These are phyloP conservation scores for Drosophila ochracea DNA, from an alignment of 2,888 invertebrate genomes.

Conservation along the genomic window DNA sequence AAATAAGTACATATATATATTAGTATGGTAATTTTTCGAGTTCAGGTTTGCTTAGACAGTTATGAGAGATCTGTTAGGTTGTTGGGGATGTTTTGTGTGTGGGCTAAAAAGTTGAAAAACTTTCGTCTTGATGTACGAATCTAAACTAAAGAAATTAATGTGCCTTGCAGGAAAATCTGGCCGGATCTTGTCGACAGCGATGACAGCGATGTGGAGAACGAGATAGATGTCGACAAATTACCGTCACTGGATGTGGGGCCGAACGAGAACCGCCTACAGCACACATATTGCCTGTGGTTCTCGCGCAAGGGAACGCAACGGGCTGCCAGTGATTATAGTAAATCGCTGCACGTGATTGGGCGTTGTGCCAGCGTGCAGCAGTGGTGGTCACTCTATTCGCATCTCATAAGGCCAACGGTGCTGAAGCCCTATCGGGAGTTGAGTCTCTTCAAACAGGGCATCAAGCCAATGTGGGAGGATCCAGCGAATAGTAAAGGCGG, in stretches of 20 bases:
- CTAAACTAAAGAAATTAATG: slow-evolving; percentile 20
- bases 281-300: slow-evolving; percentile 97
- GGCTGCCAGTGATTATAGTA: slow-evolving; percentile 84
- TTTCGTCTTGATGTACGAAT: slow-evolving; percentile 37
- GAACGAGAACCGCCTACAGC: slow-evolving; percentile 96
- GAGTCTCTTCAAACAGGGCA: slow-evolving; percentile 98
- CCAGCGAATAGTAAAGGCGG: slow-evolving; percentile 98
- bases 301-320: slow-evolving; percentile 86
- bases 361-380: slow-evolving; percentile 97
- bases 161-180: slow-evolving; percentile 82
- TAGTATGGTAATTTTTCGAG: not conserved
- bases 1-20: not conserved
- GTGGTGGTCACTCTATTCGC: slow-evolving; percentile 98
- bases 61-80: not conserved
- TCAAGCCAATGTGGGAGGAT: slow-evolving; percentile 99
- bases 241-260: slow-evolving; percentile 91
- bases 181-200: slow-evolving; percentile 86
- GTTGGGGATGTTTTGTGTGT: not conserved
- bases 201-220: slow-evolving; percentile 89
- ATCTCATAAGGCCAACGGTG: slow-evolving; percentile 95
- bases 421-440: slow-evolving; percentile 96
- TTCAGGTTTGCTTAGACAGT: slow-evolving; percentile 1
- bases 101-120: not conserved
- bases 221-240: slow-evolving; percentile 86
- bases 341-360: slow-evolving; percentile 93